Base-by-base conservation (phyloP, 1,140 invertebrate genomes). In the Limonius californicus region DNA sequence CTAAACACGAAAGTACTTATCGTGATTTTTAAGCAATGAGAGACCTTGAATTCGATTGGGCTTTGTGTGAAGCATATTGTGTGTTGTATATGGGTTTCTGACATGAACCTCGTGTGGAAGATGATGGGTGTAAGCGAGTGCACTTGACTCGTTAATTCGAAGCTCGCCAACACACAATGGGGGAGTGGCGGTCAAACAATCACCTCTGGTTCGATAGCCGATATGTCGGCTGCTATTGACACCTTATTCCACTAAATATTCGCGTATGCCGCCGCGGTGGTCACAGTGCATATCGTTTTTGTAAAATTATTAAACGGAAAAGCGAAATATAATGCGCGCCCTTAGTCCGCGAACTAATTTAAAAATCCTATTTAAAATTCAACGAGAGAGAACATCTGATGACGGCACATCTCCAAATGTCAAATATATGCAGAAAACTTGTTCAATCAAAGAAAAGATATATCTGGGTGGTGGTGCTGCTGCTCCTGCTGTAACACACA, bases 151-250 rank as follows among this genome's bases (percentile, higher is more conserved):
- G 61, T 62, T 59, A 50, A 62, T 50, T 62, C 47, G 54, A 62
- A 50, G 30, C 54, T 53, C 20, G 61, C 15, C 61, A 18, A 54
- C 53, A 47, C 35, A 62, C 61, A 62, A 62, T 62, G 61, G 43
- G 43, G 61, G 61, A 35, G 61, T 62, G 61, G 54, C 61, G 61
- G 61, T 62, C 61, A 62, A 57, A 62, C 61, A 62, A 62, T 62
- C 55, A 57, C 59, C 61, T 57, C 55, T 50, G 55, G 30, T 42
- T 53, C 61, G 61, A 62, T 62, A 53, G 55, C 55, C 61, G 55
- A 62, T 62, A 55, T 62, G 43, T 57, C 42, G 61, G 47, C 54
- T 62, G 61, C 20, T 57, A 62, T 62, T 62, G 61, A 62, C 61
- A 62, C 61, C 45, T 50, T 50, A 27, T 27, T 19, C 45, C 45